A percentile compares a stretch with the other conserved stretches of the same genome.
Conservation (phyloP, 1,140 invertebrate genomes). For the Drosophila varians region DNA sequence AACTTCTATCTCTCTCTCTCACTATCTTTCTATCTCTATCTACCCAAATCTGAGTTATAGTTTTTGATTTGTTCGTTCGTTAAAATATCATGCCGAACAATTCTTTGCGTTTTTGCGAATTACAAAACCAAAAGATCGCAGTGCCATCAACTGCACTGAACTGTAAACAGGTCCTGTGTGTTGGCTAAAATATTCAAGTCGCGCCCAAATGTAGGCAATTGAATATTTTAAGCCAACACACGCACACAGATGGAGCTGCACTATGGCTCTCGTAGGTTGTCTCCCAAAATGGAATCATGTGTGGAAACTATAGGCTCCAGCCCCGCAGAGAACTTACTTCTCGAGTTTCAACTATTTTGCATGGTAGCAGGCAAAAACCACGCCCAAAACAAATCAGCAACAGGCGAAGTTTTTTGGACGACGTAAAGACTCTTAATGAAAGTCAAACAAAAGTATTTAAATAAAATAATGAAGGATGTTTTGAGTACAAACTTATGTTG, state of each 20-base stretch:
- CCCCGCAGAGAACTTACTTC: constrained; percentile 30
- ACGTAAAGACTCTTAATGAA: constrained; percentile 83
- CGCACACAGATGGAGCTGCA: constrained; percentile 13
- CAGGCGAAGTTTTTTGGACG: constrained; percentile 70
- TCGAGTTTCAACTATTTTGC: constrained; percentile 83
- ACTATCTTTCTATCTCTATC: constrained; percentile 25
- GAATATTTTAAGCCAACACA: constrained; percentile 70
- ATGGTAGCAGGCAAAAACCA: constrained; percentile 77
- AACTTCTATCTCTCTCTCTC: constrained; percentile 37
- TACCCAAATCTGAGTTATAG: constrained; percentile 42
- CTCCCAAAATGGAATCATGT: constrained; percentile 69
- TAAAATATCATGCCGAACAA: constrained; percentile 61
- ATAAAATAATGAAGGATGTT: constrained; percentile 28
- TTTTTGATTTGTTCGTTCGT: constrained; percentile 51
- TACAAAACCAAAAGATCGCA: constrained; percentile 79
- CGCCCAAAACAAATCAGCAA: constrained; percentile 61
- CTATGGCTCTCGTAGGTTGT: background rate
- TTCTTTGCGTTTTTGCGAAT: constrained; percentile 84
- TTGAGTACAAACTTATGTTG: constrained; percentile 54
- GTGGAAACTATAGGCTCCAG: constrained; percentile 46
- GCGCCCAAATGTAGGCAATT: constrained; percentile 6
- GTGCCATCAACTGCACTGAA: constrained; percentile 42
- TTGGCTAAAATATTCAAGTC: constrained; percentile 65
- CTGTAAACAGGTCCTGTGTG: constrained; percentile 42
- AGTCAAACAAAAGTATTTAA: constrained; percentile 59